Conservation (phyloP, 1,140 invertebrate species). For the Drosophila subpulchrella region DNA sequence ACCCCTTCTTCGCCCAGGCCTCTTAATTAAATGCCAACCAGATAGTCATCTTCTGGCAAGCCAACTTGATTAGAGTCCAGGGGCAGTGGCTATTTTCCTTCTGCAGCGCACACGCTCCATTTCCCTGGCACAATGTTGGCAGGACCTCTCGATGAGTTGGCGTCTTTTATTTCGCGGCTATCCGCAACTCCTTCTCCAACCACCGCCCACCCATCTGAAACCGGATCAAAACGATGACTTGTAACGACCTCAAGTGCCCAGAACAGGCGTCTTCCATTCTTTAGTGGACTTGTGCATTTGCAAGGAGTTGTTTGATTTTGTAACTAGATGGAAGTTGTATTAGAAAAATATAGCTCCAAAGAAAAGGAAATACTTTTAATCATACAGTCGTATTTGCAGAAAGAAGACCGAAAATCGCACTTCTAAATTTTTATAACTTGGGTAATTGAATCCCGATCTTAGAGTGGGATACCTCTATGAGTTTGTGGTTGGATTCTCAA, state of each 20-base stretch:
- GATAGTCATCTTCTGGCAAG: constrained; percentile 50
- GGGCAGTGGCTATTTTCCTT: background rate
- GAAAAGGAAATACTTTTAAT: too few relatives aligned
- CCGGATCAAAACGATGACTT: constrained; percentile 26
- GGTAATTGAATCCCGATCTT: too few relatives aligned
- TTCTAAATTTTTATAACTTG: too few relatives aligned
- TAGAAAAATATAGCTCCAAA: too few relatives aligned
- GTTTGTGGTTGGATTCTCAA: too few relatives aligned
- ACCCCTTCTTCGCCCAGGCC: constrained; percentile 2
- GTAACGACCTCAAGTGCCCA: constrained; percentile 18
- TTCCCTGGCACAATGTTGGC: constrained; percentile 42
- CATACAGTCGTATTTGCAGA: too few relatives aligned
- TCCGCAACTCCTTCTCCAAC: constrained; percentile 1
- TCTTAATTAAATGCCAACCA: constrained; percentile 69
- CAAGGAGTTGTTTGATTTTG: background rate
- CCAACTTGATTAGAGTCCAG: constrained; percentile 48
- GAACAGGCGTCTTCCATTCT: constrained; percentile 1
- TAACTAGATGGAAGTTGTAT: background rate
- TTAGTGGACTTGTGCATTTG: background rate
- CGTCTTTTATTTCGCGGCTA: constrained; percentile 18
- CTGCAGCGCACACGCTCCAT: constrained; percentile 36
- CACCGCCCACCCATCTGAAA: constrained; percentile 1
- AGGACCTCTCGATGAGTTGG: constrained; percentile 18
- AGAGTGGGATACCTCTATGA: too few relatives aligned
- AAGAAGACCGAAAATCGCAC: background rate